These are phyloP conservation scores for Catharus fuscescens DNA, from an alignment of 2,113 vertebrate species.

Conservation along the genomic window DNA sequence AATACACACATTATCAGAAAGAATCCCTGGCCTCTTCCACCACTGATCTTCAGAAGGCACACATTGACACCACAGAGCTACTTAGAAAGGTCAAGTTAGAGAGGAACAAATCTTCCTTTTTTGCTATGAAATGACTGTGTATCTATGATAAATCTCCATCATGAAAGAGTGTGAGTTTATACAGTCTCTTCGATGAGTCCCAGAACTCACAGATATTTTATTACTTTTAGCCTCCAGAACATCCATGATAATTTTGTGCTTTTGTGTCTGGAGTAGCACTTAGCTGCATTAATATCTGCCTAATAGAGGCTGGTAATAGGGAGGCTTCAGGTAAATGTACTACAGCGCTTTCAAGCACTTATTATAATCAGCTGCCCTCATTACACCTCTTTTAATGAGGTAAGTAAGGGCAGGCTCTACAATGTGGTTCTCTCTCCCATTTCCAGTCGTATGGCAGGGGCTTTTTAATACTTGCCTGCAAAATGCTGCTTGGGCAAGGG, in stretches of 20 bases:
- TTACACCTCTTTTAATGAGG: neutral
- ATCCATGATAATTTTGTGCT: neutral
- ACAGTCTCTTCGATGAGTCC: neutral
- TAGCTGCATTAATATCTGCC: neutral
- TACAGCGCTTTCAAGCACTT: neutral
- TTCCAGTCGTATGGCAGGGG: neutral
- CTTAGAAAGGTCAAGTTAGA: neutral
- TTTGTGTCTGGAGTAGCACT: neutral
- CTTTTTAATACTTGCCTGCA: neutral
- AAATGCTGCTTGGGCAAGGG: neutral
- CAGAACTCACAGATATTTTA: neutral
- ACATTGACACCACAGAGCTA: neutral
- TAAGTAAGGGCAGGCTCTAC: neutral
- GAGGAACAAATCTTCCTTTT: neutral
- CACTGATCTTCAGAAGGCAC: neutral
- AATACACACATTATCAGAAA: neutral
- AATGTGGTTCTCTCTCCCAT: neutral
- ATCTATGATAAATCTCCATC: neutral
- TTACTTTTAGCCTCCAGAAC: neutral
- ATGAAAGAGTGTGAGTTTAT: neutral
- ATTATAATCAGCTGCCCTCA: neutral
- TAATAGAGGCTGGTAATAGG: neutral
- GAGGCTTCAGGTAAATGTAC: neutral
- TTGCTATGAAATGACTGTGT: neutral
- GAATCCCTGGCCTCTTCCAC: neutral